Base-by-base conservation (phyloP, 2,888 invertebrate species). In the Ypsolopha scabrella region DNA sequence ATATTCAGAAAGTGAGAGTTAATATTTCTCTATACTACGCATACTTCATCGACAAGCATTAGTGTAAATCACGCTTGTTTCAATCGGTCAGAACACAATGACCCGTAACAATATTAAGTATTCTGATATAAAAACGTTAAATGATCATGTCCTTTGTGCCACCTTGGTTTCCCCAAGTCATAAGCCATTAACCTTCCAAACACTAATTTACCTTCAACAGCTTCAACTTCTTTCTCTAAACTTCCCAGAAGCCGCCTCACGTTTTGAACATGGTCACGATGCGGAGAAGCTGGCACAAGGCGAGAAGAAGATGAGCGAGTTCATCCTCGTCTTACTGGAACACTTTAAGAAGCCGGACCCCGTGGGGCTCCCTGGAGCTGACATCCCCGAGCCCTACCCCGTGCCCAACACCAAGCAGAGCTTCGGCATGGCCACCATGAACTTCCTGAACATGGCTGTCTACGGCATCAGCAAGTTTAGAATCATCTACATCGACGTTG, bases 331-430 rank as follows among this genome's bases (percentile, higher is more conserved):
- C 7, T 81, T 94, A 7, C 66, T 96, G 41, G 91, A 93, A 53
- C 94, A 95, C 68, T 95, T 92, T 73, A 93, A 95, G 71, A 90
- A 94, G 64, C 87, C 90, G 11, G 92, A 95, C 72, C 94, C 94
- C 0, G 81, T 93, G 6, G 94, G 94, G 6, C 68, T 95, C n/a
- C 95, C 95, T 0, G 93, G 93, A 0, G 91, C 90, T 0, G 90
- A 92, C 1, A 88, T 96, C 50, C 93, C 93, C 0, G 95, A 96
- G 67, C 96, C 96, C 0, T 90, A 94, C 81, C 78, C 88, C 0
- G 91, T 95, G 33, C 94, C 94, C 0, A 91, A 93, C 58, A 90
- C 93, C 78, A 90, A 88, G 52, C 91, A 93, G 61, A 90, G 91
- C 2, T 87, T 94, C 57, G 90, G 91, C 0, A 86, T 91, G 51